Evolutionary conservation across 2,797 vertebrate species (phyloP), one percentile per base, ranked within the genome.

Genomic region (Rhinatrema bivittatum): DNA sequence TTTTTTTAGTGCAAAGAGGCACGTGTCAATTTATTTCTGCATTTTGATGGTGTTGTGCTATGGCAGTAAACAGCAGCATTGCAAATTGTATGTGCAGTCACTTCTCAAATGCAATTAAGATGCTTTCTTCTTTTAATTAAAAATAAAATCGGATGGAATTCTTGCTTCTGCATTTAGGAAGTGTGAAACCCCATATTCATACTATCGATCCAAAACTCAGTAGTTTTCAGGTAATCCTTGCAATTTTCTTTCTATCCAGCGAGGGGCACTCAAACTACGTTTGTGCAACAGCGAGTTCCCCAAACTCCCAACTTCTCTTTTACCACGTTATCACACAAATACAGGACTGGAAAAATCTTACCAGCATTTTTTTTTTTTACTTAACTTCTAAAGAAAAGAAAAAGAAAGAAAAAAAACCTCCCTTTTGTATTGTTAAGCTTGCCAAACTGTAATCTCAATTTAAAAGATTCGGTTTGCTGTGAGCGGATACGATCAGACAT

Each of bases 211-310:
- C 12, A 20, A 12, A 35, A 25, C 68, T 89, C 89, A 90, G 87
- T 89, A 89, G 84, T 81, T 85, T 88, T 78, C 78, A 82, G 74
- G 74, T 79, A 78, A 82, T 77, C 70, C 72, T 69, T 69, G 68
- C 59, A 69, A 73, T 73, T 74, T 78, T 81, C 78, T 82, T 76
- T 76, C 65, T 78, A 79, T 59, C 61, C 70, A 79, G 81, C 72
- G 83, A 78, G 87, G 82, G 88, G 84, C 57, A 68, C 77, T 58
- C 77, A 67, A 72, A 79, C 76, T 72, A 62, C 68, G 65, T 68
- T 82, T 89, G 87, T 89, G 85, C 85, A 89, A 90, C 88, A 85
- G 85, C 55, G 85, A 85, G 78, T 86, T 83, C 81, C 81, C 57
- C 63, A 54, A 50, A 52, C 36, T 42, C 43, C 46, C 53, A 67